phyloP scores from a whole-genome alignment of 2,888 invertebrate genomes.

The Drosophila engyochracea region DNA sequence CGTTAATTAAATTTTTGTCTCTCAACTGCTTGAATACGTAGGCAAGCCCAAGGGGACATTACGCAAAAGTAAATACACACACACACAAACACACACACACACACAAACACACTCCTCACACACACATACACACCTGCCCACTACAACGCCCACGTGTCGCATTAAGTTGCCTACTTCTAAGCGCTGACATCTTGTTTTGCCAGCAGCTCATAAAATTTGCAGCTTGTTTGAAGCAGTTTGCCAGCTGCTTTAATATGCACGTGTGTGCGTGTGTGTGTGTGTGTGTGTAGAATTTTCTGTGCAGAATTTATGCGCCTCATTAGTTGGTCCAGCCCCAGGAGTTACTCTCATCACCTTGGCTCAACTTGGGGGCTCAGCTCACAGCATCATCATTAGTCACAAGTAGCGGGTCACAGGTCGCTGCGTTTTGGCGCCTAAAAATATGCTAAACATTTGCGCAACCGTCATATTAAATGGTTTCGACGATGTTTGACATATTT shows the following conservation, averaged over 20 bases:
- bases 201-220: slow-evolving; percentile 77
- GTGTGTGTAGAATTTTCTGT: slow-evolving; percentile 45
- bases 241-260: slow-evolving; percentile 60
- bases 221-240: slow-evolving; percentile 65
- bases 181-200: slow-evolving; percentile 71
- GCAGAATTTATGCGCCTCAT: slow-evolving; percentile 82
- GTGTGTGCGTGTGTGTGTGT: slow-evolving; percentile 22
- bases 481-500: slow-evolving; percentile 80
- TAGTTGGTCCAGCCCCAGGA: slow-evolving; percentile 68
- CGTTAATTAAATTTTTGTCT: slow-evolving; percentile 77
- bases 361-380: slow-evolving; percentile 17
- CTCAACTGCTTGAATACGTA: slow-evolving; percentile 62
- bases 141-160: slow-evolving; percentile 32
- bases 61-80: slow-evolving; percentile 9
- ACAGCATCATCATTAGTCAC: slow-evolving; percentile 81
- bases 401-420: slow-evolving; percentile 61
- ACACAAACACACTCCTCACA: neutral
- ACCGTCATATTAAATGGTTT: slow-evolving; percentile 73
- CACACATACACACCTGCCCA: slow-evolving; percentile 2
- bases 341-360: slow-evolving; percentile 48
- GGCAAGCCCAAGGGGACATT: slow-evolving; percentile 49
- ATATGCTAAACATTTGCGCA: slow-evolving; percentile 70
- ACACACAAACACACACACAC: slow-evolving; percentile 3
- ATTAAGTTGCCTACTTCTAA: slow-evolving; percentile 58
- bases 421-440: slow-evolving; percentile 64